Evolutionary conservation across 92 coral and sea anemone genomes (phyloP).

Genomic region (Isaurus tuberculatus): DNA sequence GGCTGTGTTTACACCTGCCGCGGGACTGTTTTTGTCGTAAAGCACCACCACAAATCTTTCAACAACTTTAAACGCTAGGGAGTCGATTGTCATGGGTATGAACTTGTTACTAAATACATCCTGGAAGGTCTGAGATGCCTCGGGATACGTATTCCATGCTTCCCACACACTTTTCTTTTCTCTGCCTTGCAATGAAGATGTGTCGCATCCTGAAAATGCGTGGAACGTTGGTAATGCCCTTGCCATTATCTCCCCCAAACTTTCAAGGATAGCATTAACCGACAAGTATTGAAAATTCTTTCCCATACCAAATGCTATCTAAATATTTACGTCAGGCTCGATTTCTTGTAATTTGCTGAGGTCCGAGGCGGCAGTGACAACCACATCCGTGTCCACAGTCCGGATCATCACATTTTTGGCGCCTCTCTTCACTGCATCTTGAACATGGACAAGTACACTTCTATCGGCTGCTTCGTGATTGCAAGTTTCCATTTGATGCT

Average conservation of each 20-base stretch:
- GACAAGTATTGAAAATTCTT: not conserved
- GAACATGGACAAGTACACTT: slow-evolving; percentile 18
- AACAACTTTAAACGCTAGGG: slow-evolving; percentile 23
- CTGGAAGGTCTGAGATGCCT: slow-evolving; percentile 26
- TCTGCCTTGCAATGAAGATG: slow-evolving; percentile 25
- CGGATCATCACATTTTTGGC: not conserved
- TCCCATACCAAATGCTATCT: slow-evolving; percentile 16
- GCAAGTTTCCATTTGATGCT: slow-evolving; percentile 3
- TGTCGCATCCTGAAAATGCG: slow-evolving; percentile 34
- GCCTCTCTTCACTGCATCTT: not conserved
- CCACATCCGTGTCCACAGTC: slow-evolving; percentile 6
- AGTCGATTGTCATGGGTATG: slow-evolving; percentile 18
- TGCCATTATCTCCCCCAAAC: slow-evolving; percentile 23
- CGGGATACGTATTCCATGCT: slow-evolving; percentile 27
- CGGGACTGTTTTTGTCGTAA: slow-evolving; percentile 30
- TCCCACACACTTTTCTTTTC: slow-evolving; percentile 41
- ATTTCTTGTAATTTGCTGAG: not conserved
- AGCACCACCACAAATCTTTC: slow-evolving; percentile 35
- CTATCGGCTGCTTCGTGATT: slow-evolving; percentile 27
- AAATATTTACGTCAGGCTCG: slow-evolving; percentile 3
- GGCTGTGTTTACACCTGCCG: slow-evolving; percentile 20
- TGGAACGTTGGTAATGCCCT: slow-evolving; percentile 8
- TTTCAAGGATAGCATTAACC: not conserved
- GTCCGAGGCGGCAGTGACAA: not conserved
- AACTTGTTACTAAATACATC: slow-evolving; percentile 22